These are phyloP conservation scores for Holothuria scabra DNA, from an alignment of 53 echinoderm and acorn worm genomes.

Conservation along the genomic window DNA sequence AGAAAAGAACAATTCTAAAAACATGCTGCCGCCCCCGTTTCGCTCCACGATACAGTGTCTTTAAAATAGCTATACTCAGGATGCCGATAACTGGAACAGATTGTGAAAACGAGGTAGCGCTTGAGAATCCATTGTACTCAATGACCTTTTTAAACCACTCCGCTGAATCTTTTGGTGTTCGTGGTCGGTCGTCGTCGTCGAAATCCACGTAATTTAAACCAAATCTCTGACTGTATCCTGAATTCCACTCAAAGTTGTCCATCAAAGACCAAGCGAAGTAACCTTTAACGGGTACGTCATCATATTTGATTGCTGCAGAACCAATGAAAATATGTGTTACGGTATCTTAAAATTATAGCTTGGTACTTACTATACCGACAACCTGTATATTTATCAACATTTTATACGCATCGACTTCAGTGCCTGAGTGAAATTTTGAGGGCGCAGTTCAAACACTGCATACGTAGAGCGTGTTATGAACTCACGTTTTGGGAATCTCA, in stretches of 20 bases:
- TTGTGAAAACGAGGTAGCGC: neutral
- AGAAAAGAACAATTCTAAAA: no score
- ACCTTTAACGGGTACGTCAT: slow-evolving; percentile 71
- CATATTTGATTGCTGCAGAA: slow-evolving; percentile 57
- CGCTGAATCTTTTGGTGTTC: slow-evolving; percentile 74
- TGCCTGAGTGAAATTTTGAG: no score
- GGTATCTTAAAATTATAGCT: no score
- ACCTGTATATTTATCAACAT: no score
- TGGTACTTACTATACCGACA: no score
- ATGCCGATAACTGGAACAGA: neutral
- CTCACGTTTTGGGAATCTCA: no score
- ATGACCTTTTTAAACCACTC: slow-evolving; percentile 66
- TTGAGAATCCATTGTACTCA: slow-evolving; percentile 74
- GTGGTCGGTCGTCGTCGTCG: slow-evolving; percentile 64
- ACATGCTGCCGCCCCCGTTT: no score
- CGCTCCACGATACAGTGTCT: no score
- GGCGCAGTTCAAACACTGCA: no score
- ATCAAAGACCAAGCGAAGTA: slow-evolving; percentile 96
- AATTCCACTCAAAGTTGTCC: slow-evolving; percentile 97
- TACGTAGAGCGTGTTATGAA: no score
- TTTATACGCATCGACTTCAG: no score
- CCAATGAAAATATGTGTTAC: neutral
- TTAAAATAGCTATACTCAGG: neutral
- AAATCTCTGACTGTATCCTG: slow-evolving; percentile 86
- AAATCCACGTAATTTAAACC: slow-evolving; percentile 91